Percentiles rank a stretch among this genome's conserved stretches.
phyloP scores from a whole-genome alignment of 2,113 vertebrate species.

The Entelurus aequoreus region DNA sequence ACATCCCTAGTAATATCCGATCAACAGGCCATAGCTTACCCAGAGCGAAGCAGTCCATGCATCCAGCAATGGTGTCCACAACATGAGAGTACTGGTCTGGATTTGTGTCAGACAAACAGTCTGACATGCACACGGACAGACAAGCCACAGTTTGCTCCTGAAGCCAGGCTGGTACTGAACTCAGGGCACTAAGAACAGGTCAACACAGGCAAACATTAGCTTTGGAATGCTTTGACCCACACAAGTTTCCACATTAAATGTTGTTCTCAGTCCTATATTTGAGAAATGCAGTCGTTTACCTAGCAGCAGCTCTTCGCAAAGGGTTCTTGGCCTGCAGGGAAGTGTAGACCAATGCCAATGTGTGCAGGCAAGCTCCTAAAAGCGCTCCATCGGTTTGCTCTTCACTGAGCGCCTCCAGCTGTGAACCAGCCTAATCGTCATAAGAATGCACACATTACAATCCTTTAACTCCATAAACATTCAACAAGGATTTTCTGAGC shows the following conservation, averaged over 20 bases:
- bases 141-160: slow-evolving; percentile 51
- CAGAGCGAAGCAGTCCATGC: slow-evolving; percentile 80
- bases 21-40: slow-evolving; percentile 62
- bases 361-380: slow-evolving; percentile 74
- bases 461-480: neutral
- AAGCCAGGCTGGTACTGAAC: slow-evolving; percentile 72
- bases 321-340: slow-evolving; percentile 83
- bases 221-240: no score
- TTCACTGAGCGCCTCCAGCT: slow-evolving; percentile 72
- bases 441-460: neutral
- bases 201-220: neutral
- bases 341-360: slow-evolving; percentile 76
- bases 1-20: neutral
- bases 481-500: neutral
- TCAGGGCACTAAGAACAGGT: slow-evolving; percentile 71
- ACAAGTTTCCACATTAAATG: neutral
- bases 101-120: slow-evolving; percentile 68
- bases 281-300: slow-evolving; percentile 37
- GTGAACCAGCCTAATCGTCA: slow-evolving; percentile 67
- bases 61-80: slow-evolving; percentile 79
- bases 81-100: slow-evolving; percentile 69
- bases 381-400: slow-evolving; percentile 46
- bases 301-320: slow-evolving; percentile 78
- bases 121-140: slow-evolving; percentile 73
- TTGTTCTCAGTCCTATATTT: neutral